Percentiles rank a stretch among this genome's conserved stretches.
These are phyloP conservation scores for Sebastes cheni DNA, from an alignment of 2,797 vertebrate species.

Conservation along the genomic window DNA sequence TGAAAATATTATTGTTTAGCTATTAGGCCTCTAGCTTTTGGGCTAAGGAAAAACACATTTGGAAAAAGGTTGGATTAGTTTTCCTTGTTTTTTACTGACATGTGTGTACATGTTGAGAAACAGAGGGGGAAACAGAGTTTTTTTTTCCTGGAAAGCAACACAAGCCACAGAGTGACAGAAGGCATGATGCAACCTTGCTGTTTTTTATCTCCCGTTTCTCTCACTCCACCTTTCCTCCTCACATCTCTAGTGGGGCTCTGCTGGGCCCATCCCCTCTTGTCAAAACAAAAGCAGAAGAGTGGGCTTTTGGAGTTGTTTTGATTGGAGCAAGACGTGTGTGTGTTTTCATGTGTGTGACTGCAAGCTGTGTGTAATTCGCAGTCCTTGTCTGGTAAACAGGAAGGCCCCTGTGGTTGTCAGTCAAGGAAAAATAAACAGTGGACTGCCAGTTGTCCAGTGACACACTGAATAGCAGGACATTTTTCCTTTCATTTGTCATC, in stretches of 20 bases:
- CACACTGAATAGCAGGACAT: background rate
- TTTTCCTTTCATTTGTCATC: background rate
- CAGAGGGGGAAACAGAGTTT: background rate
- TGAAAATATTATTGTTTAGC: background rate
- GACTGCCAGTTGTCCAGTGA: conserved; percentile 71
- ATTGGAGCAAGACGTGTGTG: background rate
- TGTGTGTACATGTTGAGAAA: background rate
- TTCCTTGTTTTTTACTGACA: background rate
- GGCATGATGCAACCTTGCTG: background rate
- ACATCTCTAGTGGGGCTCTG: background rate
- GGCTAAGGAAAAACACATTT: background rate
- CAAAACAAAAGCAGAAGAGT: conserved; percentile 31
- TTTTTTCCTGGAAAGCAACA: conserved; percentile 24
- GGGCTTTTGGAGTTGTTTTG: conserved; percentile 23
- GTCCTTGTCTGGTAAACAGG: conserved; percentile 36
- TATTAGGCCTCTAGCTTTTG: background rate
- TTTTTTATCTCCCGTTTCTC: background rate
- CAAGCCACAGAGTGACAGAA: background rate
- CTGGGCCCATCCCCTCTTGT: background rate
- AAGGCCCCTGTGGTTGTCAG: conserved; percentile 13
- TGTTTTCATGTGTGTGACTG: background rate
- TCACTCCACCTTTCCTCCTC: background rate
- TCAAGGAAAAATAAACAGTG: conserved; percentile 8
- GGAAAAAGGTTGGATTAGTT: background rate
- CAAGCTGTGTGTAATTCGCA: conserved; percentile 6